Percentiles rank a stretch among this genome's conserved stretches.
Conservation (phyloP, 1,140 invertebrate species). For the Nebria ingens region DNA sequence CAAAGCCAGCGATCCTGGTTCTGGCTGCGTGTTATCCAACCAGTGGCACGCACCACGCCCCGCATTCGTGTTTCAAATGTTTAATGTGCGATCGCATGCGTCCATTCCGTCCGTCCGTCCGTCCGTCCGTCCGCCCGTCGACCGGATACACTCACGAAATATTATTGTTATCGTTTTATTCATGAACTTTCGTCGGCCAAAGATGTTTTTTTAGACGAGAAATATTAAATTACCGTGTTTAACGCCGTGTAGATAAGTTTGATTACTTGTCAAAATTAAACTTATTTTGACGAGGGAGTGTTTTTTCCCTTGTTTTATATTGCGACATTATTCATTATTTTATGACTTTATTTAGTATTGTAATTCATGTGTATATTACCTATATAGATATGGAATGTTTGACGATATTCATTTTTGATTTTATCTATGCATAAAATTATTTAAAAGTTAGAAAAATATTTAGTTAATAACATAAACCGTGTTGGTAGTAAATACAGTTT, state of each 20-base stretch:
- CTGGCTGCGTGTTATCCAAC: background rate
- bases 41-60: background rate
- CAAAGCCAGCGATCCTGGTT: background rate
- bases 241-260: constrained; percentile 5
- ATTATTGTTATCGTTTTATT: constrained; percentile 9
- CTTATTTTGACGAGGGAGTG: background rate
- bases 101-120: background rate
- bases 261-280: constrained; percentile 7
- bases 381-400: background rate
- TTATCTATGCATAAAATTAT: no score
- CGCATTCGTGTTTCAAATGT: background rate
- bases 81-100: background rate
- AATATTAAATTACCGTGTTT: constrained; percentile 8
- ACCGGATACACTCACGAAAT: background rate
- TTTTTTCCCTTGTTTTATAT: background rate
- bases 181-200: background rate
- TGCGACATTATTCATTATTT: background rate
- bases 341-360: constrained; percentile 4
- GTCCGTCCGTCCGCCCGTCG: no score
- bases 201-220: constrained; percentile 1
- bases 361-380: constrained; percentile 2
- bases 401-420: no score
- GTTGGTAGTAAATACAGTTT: no score
- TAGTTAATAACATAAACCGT: no score
- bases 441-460: no score